These are phyloP conservation scores for Amphiprion ocellaris DNA, from an alignment of 2,113 vertebrate species.

Conservation along the genomic window DNA sequence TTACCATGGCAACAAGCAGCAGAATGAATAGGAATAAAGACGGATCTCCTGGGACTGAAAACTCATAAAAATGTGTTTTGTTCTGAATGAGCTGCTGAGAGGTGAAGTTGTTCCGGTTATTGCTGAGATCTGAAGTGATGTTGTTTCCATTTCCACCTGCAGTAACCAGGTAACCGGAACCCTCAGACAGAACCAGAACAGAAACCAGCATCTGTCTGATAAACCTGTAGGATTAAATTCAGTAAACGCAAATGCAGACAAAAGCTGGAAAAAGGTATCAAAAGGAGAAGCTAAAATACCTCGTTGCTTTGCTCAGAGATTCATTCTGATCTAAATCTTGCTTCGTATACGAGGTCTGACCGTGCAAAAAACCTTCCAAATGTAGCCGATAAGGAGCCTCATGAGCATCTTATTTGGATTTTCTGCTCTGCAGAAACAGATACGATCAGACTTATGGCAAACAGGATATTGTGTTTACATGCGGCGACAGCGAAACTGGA, in stretches of 20 bases:
- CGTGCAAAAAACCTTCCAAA: no score
- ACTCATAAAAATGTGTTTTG: slow-evolving; percentile 3
- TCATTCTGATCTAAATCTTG: no score
- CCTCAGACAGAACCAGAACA: slow-evolving; percentile 40
- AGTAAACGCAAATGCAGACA: background rate
- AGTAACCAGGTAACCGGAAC: slow-evolving; percentile 61
- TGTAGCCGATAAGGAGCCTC: no score
- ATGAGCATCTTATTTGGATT: slow-evolving; percentile 34
- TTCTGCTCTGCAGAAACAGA: slow-evolving; percentile 42
- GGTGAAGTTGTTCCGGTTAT: slow-evolving; percentile 36
- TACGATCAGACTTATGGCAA: slow-evolving; percentile 62
- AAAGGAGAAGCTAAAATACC: no score
- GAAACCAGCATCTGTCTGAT: slow-evolving; percentile 18
- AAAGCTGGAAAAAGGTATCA: no score
- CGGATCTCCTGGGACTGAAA: no score
- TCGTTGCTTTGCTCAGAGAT: no score
- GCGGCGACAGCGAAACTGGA: slow-evolving; percentile 38
- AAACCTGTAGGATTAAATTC: slow-evolving; percentile 12
- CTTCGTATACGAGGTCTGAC: no score
- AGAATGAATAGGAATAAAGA: slow-evolving; percentile 21
- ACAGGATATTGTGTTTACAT: slow-evolving; percentile 79
- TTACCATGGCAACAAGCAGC: slow-evolving; percentile 62
- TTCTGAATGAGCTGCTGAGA: slow-evolving; percentile 29
- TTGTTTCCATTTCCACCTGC: slow-evolving; percentile 50
- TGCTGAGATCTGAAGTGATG: slow-evolving; percentile 37